These are phyloP conservation scores for Chrysolina americana DNA, from an alignment of 2,888 invertebrate species.

Conservation along the genomic window DNA sequence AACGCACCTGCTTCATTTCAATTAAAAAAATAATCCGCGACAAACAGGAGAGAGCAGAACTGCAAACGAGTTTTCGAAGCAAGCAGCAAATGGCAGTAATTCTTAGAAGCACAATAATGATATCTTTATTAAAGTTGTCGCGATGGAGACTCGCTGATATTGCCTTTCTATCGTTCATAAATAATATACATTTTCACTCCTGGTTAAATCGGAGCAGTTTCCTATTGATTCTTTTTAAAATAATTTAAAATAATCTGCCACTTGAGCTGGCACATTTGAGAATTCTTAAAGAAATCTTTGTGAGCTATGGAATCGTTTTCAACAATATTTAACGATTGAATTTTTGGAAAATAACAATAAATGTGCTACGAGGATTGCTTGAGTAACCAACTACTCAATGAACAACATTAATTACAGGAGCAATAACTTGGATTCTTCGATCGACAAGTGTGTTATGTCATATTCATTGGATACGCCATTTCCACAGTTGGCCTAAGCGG, in stretches of 20 bases:
- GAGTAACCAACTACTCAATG: no score
- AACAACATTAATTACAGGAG: no score
- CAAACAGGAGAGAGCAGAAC: not conserved
- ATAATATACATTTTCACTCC: not conserved
- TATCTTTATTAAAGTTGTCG: slow-evolving; percentile 10
- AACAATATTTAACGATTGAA: no score
- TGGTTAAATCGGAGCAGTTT: not conserved
- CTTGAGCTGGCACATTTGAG: not conserved
- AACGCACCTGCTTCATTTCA: not conserved
- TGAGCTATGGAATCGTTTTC: not conserved
- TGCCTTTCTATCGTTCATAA: slow-evolving; percentile 3
- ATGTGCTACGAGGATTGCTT: no score
- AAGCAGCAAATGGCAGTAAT: slow-evolving; percentile 1
- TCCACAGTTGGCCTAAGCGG: no score
- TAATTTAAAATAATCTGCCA: slow-evolving; percentile 1
- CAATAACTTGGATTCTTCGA: no score
- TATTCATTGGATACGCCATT: no score
- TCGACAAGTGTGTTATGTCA: no score
- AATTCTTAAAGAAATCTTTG: not conserved
- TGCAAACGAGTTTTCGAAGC: not conserved
- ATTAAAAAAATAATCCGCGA: not conserved
- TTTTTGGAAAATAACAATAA: no score
- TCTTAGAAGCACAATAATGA: slow-evolving; percentile 1
- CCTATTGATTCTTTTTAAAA: not conserved
- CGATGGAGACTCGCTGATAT: not conserved